A percentile compares a stretch with the other conserved stretches of the same genome.
Conservation (phyloP, 1,140 invertebrate genomes). For the Cyclina sinensis region DNA sequence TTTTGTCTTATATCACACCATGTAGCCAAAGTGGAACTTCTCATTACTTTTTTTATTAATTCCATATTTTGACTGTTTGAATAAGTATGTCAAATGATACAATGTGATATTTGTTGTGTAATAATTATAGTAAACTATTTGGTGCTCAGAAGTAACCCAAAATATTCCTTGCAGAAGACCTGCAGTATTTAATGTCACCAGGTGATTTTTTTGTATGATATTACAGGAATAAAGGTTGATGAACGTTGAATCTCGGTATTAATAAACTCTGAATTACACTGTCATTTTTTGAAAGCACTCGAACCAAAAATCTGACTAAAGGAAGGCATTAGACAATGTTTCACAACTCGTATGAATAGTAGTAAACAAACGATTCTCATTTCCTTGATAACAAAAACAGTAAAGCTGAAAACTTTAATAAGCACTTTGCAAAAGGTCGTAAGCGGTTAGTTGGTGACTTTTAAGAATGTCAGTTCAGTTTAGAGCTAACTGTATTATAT, state of each 20-base stretch:
- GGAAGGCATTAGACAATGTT: too few species aligned
- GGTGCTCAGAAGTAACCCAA: conserved; percentile 41
- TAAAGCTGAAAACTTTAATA: neutral
- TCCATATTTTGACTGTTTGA: conserved; percentile 38
- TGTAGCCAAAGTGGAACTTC: conserved; percentile 47
- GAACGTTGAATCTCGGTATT: conserved; percentile 39
- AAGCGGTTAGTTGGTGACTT: too few species aligned
- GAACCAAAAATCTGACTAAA: too few species aligned
- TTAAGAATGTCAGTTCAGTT: neutral
- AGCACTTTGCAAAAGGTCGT: too few species aligned
- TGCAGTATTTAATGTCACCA: conserved; percentile 24
- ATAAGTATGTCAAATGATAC: conserved; percentile 31
- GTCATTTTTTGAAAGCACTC: neutral
- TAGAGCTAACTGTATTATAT: conserved; percentile 35
- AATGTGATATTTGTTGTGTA: conserved; percentile 61
- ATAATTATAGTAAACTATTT: conserved; percentile 44
- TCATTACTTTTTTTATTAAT: conserved; percentile 54
- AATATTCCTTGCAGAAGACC: conserved; percentile 20
- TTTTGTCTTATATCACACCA: conserved; percentile 26
- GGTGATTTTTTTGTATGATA: conserved; percentile 30
- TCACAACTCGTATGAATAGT: too few species aligned
- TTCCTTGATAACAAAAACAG: neutral
- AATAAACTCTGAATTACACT: neutral
- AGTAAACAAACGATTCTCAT: too few species aligned
- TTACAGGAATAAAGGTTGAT: conserved; percentile 37